Base-by-base conservation (phyloP, 2,888 invertebrate species). In the Mactromeris polynyma region DNA sequence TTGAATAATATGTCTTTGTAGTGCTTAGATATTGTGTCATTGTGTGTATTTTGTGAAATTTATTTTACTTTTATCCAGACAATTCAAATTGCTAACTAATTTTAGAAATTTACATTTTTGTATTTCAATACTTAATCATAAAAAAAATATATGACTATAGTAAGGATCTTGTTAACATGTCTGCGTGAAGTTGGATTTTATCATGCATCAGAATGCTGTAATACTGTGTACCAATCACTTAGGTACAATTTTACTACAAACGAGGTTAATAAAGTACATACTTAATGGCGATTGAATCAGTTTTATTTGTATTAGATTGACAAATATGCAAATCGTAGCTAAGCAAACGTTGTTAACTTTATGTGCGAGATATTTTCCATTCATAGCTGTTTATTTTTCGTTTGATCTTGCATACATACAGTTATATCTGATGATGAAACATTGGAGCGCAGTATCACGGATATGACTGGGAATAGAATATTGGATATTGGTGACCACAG, bases 381-480 rank as follows among this genome's bases (percentile, higher is more conserved):
- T 73, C 73, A 36, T 73, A 4, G 36, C 73, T 73, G 73, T 73
- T 73, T 73, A 73, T 73, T 73, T 73, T 73, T 73, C 73, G 36
- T 73, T 73, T 73, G 73, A 73, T 73, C 58, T 73, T 73, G 73
- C 36, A 33, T 14, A 73, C 36, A 73, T 73, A 73, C 3, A 17
- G 33, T 73, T 14, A 31, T 36, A 73, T 73, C 33, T 26, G 31
- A 73, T 33, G 73, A 73, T 73, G 73, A 73, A 73, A 73, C 73
- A 19, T 73, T 73, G 33, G 36, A 73, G 31, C 36, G 73, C 17
- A 36, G 19, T 73, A 73, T 36, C 21, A 21, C 11, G 73, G 73
- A 73, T 36, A 73, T 73, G 73, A 73, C 73, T 73, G 2, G 14
- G 73, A 73, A 73, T 73, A 73, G 19, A 73, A 73, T 73, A 73